Percentiles rank a stretch among this genome's conserved stretches.
Evolutionary conservation across 2,113 vertebrate genomes (phyloP).

Genomic region (Chloroceryle aenea): DNA sequence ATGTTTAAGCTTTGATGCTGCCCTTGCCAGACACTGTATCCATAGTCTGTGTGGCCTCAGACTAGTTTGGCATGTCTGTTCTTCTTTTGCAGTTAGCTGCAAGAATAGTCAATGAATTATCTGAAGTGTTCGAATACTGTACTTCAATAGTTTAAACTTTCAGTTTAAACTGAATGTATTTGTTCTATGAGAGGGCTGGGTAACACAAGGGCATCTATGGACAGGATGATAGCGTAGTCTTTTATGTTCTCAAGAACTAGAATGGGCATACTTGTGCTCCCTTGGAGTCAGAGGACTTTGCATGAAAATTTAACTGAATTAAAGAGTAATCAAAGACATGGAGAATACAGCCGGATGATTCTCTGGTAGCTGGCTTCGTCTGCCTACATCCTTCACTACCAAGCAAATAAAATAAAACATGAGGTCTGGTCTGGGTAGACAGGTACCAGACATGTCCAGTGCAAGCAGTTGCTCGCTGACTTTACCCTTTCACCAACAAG

Average conservation of each 20-base stretch:
- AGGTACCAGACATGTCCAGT: not conserved
- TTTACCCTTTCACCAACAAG: not conserved
- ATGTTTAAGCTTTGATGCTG: not conserved
- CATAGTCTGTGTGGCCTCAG: not conserved
- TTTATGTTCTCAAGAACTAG: not conserved
- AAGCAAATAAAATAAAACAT: not conserved
- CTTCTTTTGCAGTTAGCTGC: not conserved
- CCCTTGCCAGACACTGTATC: not conserved
- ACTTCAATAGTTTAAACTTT: not conserved
- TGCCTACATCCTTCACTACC: not conserved
- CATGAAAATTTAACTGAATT: not conserved
- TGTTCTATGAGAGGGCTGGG: not conserved
- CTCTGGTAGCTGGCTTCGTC: not conserved
- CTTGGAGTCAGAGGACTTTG: not conserved
- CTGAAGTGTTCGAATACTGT: not conserved
- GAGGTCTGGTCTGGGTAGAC: not conserved
- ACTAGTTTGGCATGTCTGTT: not conserved
- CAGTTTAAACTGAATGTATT: not conserved
- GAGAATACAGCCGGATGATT: not conserved
- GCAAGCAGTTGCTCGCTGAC: not conserved
- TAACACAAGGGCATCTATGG: not conserved
- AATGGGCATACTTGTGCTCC: not conserved
- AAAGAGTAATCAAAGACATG: not conserved
- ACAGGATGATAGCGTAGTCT: not conserved
- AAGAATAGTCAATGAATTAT: slow-evolving; percentile 19